Evolutionary conservation across 2,113 vertebrate genomes (phyloP).

Genomic region (Plecturocebus donacophilus): DNA sequence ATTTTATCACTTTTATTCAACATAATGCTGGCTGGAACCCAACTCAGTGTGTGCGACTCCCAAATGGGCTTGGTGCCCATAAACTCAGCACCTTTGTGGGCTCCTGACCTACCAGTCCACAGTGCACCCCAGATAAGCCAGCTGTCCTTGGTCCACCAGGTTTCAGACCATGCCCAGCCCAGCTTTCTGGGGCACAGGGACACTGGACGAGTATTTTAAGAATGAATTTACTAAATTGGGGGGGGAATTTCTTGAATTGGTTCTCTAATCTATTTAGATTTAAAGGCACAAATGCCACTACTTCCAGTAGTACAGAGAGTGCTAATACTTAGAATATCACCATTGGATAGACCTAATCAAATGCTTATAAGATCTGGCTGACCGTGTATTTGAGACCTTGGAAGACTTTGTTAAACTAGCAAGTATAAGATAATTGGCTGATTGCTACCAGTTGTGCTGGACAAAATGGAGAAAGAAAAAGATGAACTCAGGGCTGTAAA

Average conservation of each 20-base stretch:
- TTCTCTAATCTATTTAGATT: not conserved
- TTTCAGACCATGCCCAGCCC: rapidly evolving
- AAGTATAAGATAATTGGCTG: not conserved
- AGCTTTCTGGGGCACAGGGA: too few relatives aligned
- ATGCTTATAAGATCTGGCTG: not conserved
- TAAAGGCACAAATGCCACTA: not conserved
- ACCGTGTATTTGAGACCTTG: not conserved
- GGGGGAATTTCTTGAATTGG: not conserved
- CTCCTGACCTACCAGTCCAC: rapidly evolving
- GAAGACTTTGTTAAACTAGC: not conserved
- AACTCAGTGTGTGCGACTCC: too few relatives aligned
- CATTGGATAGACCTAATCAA: not conserved
- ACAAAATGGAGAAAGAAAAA: not conserved
- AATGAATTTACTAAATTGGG: too few relatives aligned
- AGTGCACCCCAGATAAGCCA: too few relatives aligned
- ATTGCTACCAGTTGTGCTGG: not conserved
- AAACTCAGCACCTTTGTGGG: too few relatives aligned
- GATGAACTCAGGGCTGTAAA: not conserved
- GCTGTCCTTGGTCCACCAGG: too few relatives aligned
- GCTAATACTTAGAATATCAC: not conserved
- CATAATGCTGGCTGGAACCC: too few relatives aligned
- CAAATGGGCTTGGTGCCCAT: too few relatives aligned
- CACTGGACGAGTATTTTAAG: too few relatives aligned
- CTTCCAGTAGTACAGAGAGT: not conserved
- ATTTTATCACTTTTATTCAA: too few relatives aligned